A percentile compares a stretch with the other conserved stretches of the same genome.
Conservation (phyloP, 2,888 invertebrate genomes). For the Calameuta filiformis region DNA sequence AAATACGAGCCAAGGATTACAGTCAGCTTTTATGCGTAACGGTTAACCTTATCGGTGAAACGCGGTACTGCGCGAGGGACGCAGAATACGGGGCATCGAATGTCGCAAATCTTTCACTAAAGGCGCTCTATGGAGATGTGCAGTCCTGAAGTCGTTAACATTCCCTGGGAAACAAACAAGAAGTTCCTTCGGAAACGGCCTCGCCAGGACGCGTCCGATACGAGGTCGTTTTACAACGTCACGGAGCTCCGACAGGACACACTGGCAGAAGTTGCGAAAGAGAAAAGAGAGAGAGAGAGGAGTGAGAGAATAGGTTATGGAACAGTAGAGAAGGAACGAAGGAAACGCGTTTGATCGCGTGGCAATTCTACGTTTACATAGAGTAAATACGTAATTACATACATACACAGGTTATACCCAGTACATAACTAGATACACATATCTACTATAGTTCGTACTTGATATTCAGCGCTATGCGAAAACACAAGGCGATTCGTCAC, state of each 20-base stretch:
- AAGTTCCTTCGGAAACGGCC: background rate
- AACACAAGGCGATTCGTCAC: background rate
- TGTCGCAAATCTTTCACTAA: background rate
- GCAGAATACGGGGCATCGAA: background rate
- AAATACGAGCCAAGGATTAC: background rate
- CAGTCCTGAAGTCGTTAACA: background rate
- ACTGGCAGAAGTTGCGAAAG: background rate
- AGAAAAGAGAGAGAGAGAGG: background rate
- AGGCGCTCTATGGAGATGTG: background rate
- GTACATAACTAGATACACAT: background rate
- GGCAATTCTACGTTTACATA: constrained; percentile 2
- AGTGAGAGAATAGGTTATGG: background rate
- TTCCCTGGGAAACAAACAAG: background rate
- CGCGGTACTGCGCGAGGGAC: background rate
- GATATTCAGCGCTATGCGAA: background rate
- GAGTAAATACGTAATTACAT: background rate
- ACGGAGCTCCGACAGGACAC: background rate
- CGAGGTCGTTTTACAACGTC: background rate
- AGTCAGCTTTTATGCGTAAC: background rate
- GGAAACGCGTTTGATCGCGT: background rate
- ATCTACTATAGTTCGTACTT: background rate
- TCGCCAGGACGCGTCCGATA: background rate
- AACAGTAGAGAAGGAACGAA: background rate
- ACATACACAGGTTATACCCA: background rate
- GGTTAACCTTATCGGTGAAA: background rate